Base-by-base conservation (phyloP, 1,140 invertebrate genomes). In the Formica selysi region DNA sequence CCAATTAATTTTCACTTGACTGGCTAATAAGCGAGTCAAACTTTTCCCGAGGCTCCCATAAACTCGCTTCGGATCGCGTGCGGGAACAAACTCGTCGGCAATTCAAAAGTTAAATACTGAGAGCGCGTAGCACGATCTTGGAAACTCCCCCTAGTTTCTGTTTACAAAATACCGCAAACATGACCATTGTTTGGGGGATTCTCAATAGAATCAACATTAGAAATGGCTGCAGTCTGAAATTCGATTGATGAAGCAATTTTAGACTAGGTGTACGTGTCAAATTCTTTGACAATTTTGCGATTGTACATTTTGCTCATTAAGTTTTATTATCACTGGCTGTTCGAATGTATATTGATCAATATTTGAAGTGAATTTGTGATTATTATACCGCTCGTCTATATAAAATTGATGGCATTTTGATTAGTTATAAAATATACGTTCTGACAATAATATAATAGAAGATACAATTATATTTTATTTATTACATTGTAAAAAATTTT, bases 1-100 rank as follows among this genome's bases (percentile, higher is more conserved):
- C 32, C 70, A 86, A 88, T 88, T 86, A 89, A 89, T 65, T 79
- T 38, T 51, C 61, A 85, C 61, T 76, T 86, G 26, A 54, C 54
- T 38, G 32, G 51, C 44, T 78, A 86, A 71, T 68, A 22, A 64
- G 16, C 41, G 48, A 78, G 29, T 89, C 71, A 64, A 89, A 85
- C 81, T 85, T 76, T 86, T 44, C 71, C 38, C 59, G 54, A 70
- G 71, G 48, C 38, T 11, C 10, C 26, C 57, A 48, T 79, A 86
- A 89, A 78, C 74, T 44, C 22, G 13, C 16, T 36, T 62, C 29
- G n/a, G 36, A 71, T 57, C 36, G 32, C 74, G 57, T 26, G 26
- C 44, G 19, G 38, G 57, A 71, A 41, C 54, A 59, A 73, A 76
- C 36, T 81, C 38, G 7, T 26, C 11, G 32, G 32, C 59, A 44